These are phyloP conservation scores for Neodiprion fabricii DNA, from an alignment of 1,140 invertebrate species.

Conservation along the genomic window DNA sequence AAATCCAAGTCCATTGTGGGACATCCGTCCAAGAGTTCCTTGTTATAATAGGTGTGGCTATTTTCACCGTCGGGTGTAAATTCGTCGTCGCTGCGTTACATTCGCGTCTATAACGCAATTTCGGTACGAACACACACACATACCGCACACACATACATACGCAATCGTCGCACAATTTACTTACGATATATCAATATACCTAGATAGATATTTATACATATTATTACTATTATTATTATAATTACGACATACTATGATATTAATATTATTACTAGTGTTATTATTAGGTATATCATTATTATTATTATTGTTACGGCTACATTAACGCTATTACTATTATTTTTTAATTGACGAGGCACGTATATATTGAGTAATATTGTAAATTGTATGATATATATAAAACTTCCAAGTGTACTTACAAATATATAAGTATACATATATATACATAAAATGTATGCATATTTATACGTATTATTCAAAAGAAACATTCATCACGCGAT, in stretches of 20 bases:
- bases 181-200: neutral
- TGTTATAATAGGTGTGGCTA: neutral
- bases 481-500: no score
- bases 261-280: no score
- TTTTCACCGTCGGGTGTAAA: no score
- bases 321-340: constrained; percentile 3
- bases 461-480: no score
- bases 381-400: neutral
- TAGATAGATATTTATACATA: constrained; percentile 1
- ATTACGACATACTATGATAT: neutral
- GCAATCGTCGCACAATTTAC: neutral
- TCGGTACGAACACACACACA: no score
- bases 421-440: neutral
- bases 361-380: neutral
- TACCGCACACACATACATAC: no score
- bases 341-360: neutral
- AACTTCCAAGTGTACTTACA: neutral
- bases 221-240: neutral
- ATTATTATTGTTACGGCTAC: neutral
- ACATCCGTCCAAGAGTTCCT: neutral
- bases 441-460: neutral
- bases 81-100: no score
- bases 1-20: neutral
- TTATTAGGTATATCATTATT: neutral
- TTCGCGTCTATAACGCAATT: no score